Evolutionary conservation across 2,797 vertebrate genomes (phyloP).

Genomic region (Sebastes kiyomatsui): DNA sequence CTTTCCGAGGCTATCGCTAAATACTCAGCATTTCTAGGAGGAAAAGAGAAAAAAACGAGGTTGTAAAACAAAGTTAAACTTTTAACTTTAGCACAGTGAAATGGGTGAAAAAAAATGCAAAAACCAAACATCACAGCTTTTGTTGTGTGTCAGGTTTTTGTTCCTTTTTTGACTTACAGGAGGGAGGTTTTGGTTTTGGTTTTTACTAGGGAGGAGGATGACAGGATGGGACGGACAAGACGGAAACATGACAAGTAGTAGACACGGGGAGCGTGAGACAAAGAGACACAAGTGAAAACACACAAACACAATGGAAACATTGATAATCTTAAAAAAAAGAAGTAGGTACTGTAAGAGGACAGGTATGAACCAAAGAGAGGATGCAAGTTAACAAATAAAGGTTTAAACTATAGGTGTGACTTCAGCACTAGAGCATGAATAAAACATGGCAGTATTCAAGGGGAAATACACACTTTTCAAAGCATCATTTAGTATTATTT

Average conservation of each 20-base stretch:
- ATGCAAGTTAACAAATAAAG: neutral
- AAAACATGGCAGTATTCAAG: neutral
- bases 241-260: conserved; percentile 47
- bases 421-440: neutral
- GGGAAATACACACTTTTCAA: conserved; percentile 14
- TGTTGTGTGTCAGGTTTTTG: conserved; percentile 8
- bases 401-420: conserved; percentile 7
- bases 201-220: conserved; percentile 64
- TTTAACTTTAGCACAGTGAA: neutral
- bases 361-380: neutral
- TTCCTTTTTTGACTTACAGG: conserved; percentile 62
- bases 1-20: conserved; percentile 92
- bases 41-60: neutral
- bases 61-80: neutral
- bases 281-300: conserved; percentile 58
- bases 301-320: conserved; percentile 42
- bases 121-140: conserved; percentile 17
- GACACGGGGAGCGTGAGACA: conserved; percentile 33
- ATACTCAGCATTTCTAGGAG: conserved; percentile 87
- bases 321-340: conserved; percentile 15
- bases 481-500: neutral
- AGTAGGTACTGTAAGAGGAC: neutral
- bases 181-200: conserved; percentile 59
- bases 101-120: conserved; percentile 14
- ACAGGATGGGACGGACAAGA: conserved; percentile 38